These are phyloP conservation scores for Sebastes itinus DNA, from an alignment of 2,797 vertebrate species.

Conservation along the genomic window DNA sequence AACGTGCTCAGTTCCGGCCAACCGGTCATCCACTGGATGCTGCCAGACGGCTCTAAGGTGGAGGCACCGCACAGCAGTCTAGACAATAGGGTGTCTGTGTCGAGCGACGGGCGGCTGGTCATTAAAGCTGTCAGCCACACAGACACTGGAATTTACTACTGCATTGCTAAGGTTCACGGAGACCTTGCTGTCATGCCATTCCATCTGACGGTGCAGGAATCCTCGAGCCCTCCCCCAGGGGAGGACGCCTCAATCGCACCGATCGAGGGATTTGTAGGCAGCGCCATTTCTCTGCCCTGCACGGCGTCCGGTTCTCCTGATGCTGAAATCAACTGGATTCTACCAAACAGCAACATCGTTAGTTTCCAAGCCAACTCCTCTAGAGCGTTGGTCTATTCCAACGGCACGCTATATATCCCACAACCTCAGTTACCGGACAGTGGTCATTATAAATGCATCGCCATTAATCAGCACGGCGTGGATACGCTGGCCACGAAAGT, in stretches of 20 bases:
- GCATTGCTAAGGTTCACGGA: slow-evolving; percentile 81
- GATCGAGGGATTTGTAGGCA: slow-evolving; percentile 77
- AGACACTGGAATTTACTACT: slow-evolving; percentile 89
- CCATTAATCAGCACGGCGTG: slow-evolving; percentile 85
- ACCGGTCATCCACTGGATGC: slow-evolving; percentile 81
- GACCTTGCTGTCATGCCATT: slow-evolving; percentile 79
- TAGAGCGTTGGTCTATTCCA: slow-evolving; percentile 70
- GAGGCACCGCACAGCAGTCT: slow-evolving; percentile 73
- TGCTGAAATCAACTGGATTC: slow-evolving; percentile 88
- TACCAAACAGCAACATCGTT: slow-evolving; percentile 83
- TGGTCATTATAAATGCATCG: slow-evolving; percentile 91
- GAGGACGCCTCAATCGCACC: slow-evolving; percentile 52
- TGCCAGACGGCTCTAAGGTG: slow-evolving; percentile 86
- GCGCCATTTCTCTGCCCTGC: slow-evolving; percentile 82
- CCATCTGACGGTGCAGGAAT: slow-evolving; percentile 84
- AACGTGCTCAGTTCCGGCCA: slow-evolving; percentile 84
- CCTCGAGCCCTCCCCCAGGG: slow-evolving; percentile 70
- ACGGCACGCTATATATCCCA: slow-evolving; percentile 86
- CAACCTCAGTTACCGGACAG: slow-evolving; percentile 78
- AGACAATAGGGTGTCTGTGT: slow-evolving; percentile 81
- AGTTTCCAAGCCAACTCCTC: slow-evolving; percentile 77
- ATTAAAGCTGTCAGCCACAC: slow-evolving; percentile 75
- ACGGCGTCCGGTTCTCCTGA: slow-evolving; percentile 81
- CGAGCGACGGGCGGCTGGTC: slow-evolving; percentile 78
- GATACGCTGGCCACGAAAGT: slow-evolving; percentile 83